A percentile compares a stretch with the other conserved stretches of the same genome.
phyloP scores from a whole-genome alignment of 1,140 invertebrate genomes.

The Scaptomyza pallida region DNA sequence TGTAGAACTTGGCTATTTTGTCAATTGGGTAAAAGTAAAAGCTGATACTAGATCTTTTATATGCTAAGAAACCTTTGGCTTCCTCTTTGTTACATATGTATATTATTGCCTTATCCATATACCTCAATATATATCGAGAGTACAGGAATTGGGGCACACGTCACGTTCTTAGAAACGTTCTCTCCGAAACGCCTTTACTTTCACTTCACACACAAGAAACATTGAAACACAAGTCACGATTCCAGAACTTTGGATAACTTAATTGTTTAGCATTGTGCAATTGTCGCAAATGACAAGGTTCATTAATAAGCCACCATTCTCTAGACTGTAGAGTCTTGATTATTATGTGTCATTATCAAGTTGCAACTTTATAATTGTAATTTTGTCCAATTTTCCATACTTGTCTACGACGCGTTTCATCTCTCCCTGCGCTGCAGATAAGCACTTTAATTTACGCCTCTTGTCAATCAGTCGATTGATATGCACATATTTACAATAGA shows the following conservation, averaged over 20 bases:
- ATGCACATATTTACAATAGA: not conserved
- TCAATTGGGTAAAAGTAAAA: too few species aligned
- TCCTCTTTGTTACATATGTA: too few species aligned
- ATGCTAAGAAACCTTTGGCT: too few species aligned
- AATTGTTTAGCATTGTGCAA: not conserved
- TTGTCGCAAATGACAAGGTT: not conserved
- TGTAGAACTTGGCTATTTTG: too few species aligned
- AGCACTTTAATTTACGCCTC: slow-evolving; percentile 6
- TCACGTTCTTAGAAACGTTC: not conserved
- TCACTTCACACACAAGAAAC: slow-evolving; percentile 2
- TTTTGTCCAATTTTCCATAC: not conserved
- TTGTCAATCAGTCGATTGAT: slow-evolving; percentile 3
- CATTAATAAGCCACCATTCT: not conserved
- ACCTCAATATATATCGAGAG: not conserved
- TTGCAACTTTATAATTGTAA: slow-evolving; percentile 14
- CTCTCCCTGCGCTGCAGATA: not conserved
- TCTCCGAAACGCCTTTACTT: slow-evolving; percentile 1
- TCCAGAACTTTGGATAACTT: not conserved
- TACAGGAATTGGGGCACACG: not conserved
- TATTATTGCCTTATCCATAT: too few species aligned
- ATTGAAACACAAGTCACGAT: slow-evolving; percentile 9
- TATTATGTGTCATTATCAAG: not conserved
- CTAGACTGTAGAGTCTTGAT: too few species aligned
- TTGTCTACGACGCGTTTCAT: not conserved
- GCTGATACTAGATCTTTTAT: too few species aligned